Evolutionary conservation across 2,113 vertebrate genomes (phyloP), one percentile per base, ranked within the genome.

Genomic region (Ginglymostoma cirratum): DNA sequence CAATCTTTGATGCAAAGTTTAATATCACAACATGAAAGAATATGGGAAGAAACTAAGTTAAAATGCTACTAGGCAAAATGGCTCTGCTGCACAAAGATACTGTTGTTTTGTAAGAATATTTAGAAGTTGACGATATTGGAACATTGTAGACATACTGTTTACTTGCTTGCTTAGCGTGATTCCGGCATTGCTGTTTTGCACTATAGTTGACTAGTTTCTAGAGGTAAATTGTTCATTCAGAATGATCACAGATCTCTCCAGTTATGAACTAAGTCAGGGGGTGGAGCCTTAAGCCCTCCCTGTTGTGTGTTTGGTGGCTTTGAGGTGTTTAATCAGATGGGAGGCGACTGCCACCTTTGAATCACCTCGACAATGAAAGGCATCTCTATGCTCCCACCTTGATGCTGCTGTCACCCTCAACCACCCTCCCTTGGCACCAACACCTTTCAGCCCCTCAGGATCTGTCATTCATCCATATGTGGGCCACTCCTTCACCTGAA

Each of bases 1-100:
- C 34, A 94, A 42, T 67, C 72, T 70, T 69, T 94, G 66, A 23
- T 94, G 17, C 38, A 72, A 48, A 72, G 94, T 95, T 95, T 94
- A 94, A 94, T 69, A 94, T 67, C 17, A 34, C 67, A 69, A 27
- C 38, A 15, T 61, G 24, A 45, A 69, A 70, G 48, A 61, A 89
- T 55, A 69, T 3, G 61, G 42, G 92, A 23, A 17, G n/a, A 67
- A 93, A 38, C 55, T 67, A 34, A 19, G 42, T 15, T 94, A 61
- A 89, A 34, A 24, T 83, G 42, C 3, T 70, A n/a, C 21, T 27
- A 19, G n/a, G 66, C 66, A 69, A 69, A 42, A 17, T 24, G n/a
- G 92, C 21, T 42, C 30, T 66, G 17, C 12, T 38, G 34, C 38
- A 34, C 48, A 61, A 19, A 89, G 42, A 92, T 66, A 17, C 55